These are phyloP conservation scores for Mormyrus iriodes DNA, from an alignment of 2,113 vertebrate species.

Conservation along the genomic window DNA sequence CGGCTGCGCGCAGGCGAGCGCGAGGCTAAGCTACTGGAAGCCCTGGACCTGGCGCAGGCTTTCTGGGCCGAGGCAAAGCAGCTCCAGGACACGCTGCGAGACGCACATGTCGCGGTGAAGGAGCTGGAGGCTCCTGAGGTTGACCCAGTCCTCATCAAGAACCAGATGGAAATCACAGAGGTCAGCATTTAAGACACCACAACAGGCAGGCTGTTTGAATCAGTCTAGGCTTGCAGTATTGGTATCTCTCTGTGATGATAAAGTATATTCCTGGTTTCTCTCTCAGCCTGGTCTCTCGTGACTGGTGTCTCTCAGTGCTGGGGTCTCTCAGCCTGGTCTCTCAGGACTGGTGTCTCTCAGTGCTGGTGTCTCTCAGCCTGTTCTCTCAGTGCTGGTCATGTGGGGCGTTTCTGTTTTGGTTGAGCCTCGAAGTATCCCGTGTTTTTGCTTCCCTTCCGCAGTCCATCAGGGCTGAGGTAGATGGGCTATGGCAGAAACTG, in stretches of 20 bases:
- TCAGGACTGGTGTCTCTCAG: neutral
- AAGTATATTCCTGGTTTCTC: neutral
- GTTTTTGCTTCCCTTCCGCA: conserved; percentile 36
- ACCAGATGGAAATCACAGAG: conserved; percentile 85
- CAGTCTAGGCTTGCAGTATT: neutral
- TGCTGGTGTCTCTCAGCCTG: neutral
- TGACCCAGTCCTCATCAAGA: conserved; percentile 96
- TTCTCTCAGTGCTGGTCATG: neutral
- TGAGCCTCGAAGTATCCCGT: neutral
- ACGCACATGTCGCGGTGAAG: conserved; percentile 86
- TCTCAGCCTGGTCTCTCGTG: too few relatives aligned
- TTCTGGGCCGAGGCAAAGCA: conserved; percentile 95
- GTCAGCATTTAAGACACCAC: neutral
- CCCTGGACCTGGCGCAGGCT: conserved; percentile 86
- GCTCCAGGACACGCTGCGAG: conserved; percentile 83
- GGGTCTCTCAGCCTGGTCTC: neutral
- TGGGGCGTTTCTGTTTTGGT: neutral
- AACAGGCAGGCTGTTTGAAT: neutral
- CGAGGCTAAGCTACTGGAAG: conserved; percentile 89
- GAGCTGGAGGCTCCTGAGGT: conserved; percentile 93
- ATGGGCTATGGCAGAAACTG: conserved; percentile 86
- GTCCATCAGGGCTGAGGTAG: conserved; percentile 93
- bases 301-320: neutral
- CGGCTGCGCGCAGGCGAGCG: conserved; percentile 83
- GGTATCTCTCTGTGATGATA: neutral